Percentiles rank a stretch among this genome's conserved stretches.
phyloP scores from a whole-genome alignment of 2,797 vertebrate genomes.

The Distichodus sexfasciatus region DNA sequence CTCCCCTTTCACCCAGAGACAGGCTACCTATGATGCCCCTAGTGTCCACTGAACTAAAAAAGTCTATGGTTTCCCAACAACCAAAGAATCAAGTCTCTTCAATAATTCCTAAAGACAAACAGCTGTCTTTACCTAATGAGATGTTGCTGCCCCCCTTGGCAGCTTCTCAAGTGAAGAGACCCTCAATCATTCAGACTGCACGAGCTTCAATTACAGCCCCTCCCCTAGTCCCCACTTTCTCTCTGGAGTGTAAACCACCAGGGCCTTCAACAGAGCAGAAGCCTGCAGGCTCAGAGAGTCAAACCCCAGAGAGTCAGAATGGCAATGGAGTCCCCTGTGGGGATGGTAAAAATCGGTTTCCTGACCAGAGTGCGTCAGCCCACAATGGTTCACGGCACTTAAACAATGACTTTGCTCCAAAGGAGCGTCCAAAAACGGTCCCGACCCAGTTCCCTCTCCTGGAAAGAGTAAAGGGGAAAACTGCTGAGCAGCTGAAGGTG shows the following conservation, averaged over 20 bases:
- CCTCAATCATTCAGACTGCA: constrained; percentile 76
- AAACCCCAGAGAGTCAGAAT: constrained; percentile 81
- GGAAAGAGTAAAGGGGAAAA: constrained; percentile 87
- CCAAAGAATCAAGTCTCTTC: constrained; percentile 27
- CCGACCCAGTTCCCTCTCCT: constrained; percentile 79
- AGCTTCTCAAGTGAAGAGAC: constrained; percentile 60
- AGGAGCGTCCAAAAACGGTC: constrained; percentile 69
- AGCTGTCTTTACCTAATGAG: constrained; percentile 58
- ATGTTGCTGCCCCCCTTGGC: constrained; percentile 52
- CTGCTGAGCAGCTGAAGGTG: constrained; percentile 81
- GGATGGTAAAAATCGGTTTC: constrained; percentile 85
- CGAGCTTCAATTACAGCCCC: constrained; percentile 62
- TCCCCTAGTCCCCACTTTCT: constrained; percentile 54
- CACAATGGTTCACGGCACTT: constrained; percentile 80
- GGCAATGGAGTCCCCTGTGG: constrained; percentile 80
- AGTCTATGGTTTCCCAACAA: constrained; percentile 28
- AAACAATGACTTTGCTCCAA: constrained; percentile 70
- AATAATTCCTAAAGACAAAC: constrained; percentile 60
- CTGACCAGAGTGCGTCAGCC: constrained; percentile 73
- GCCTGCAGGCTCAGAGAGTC: constrained; percentile 75
- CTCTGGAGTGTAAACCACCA: constrained; percentile 75
- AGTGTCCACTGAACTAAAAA: constrained; percentile 36
- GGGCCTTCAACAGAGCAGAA: constrained; percentile 83
- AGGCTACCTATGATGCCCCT: constrained; percentile 37
- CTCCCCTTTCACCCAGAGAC: constrained; percentile 37